Conservation (phyloP, 1,140 invertebrate species). For the Apis laboriosa region DNA sequence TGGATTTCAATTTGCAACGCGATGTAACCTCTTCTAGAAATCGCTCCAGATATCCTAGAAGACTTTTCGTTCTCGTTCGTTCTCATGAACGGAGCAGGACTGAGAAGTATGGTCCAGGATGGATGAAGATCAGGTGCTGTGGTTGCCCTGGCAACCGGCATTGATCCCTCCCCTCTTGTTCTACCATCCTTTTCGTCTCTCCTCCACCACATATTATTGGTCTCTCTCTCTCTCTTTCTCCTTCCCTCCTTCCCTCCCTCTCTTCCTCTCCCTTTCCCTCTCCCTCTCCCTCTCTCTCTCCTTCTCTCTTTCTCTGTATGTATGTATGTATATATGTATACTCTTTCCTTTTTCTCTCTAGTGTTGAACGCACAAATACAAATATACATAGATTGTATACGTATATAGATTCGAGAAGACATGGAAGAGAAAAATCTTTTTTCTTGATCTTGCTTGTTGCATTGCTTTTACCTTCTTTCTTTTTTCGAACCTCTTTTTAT, state of each 20-base stretch:
- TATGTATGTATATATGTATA: no score
- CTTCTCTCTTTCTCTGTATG: constrained; percentile 27
- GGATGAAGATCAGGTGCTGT: constrained; percentile 76
- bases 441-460: constrained; percentile 49
- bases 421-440: constrained; percentile 31
- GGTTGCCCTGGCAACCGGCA: constrained; percentile 79
- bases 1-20: not conserved
- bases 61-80: constrained; percentile 23
- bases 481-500: constrained; percentile 12
- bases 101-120: constrained; percentile 73
- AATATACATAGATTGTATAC: constrained; percentile 5
- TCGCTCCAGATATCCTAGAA: constrained; percentile 17
- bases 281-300: constrained; percentile 49
- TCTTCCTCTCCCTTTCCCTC: constrained; percentile 34
- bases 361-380: constrained; percentile 23
- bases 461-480: constrained; percentile 46
- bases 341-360: constrained; percentile 34
- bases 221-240: constrained; percentile 36
- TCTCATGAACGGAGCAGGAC: constrained; percentile 44
- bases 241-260: constrained; percentile 50
- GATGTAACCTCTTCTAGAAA: not conserved
- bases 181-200: constrained; percentile 57
- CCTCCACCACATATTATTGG: constrained; percentile 51
- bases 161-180: constrained; percentile 77
- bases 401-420: not conserved